Base-by-base conservation (phyloP, 2,888 invertebrate species). In the Cephus pygmeus region DNA sequence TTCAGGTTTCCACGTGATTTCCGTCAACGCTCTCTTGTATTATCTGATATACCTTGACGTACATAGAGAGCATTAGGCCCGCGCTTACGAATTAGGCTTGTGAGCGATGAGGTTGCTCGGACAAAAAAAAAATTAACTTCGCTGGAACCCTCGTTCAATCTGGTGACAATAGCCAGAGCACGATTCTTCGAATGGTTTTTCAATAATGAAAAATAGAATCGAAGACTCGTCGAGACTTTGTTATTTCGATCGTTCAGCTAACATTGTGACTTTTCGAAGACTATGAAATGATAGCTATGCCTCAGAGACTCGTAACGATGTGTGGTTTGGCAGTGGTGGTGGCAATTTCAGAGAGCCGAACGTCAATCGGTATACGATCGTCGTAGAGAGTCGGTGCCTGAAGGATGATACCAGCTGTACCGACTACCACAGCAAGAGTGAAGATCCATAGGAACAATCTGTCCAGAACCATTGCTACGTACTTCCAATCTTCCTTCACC, bases 401-500 rank as follows among this genome's bases (percentile, higher is more conserved):
- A 85, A 98, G 94, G 89, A 98, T 98, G 91, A 98, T 98, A 77
- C 97, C 97, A 36, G 97, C 97, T 76, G 97, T 98, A 73, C 98
- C 98, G 83, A 98, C 97, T 83, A 98, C 93, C 88, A 98, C 98
- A 75, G 98, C 98, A 90, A 98, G 94, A 86, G 98, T 98, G 93
- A 99, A 99, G 92, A 99, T 98, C 97, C 98, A 98, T 88, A 99
- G 94, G 93, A 99, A 99, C 89, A 99, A 94, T 82, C 99, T 95
- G 92, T 99, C 99, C 91, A 99, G 94, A 84, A 99, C 98, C 97
- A 98, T 98, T 82, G 98, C 98, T 86, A 99, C 98, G 92, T 98
- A 99, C 92, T 99, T 99, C 99, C 99, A 99, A 93, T 99, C 98
- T 93, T 98, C 98, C 92, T 97, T 97, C 85, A 97, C 97, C 97